Percentiles rank a stretch among this genome's conserved stretches.
These are phyloP conservation scores for Leuciscus waleckii DNA, from an alignment of 2,797 vertebrate genomes.

Conservation along the genomic window DNA sequence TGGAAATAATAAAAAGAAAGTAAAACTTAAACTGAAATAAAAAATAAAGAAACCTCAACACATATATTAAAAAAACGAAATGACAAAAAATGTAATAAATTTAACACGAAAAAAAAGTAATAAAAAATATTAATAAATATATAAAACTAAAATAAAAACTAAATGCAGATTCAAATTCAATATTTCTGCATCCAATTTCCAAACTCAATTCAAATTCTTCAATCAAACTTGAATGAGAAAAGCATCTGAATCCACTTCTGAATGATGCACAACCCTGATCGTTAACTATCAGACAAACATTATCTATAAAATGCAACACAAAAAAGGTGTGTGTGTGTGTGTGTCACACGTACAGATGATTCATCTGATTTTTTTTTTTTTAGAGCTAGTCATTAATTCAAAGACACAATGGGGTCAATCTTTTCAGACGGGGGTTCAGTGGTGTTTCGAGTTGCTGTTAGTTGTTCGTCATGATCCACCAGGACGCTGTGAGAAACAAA, in stretches of 20 bases:
- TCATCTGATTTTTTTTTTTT: background rate
- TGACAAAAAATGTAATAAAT: background rate
- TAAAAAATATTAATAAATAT: background rate
- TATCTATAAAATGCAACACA: constrained; percentile 45
- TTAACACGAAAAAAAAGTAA: background rate
- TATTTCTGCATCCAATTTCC: too few species aligned
- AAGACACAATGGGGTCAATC: constrained; percentile 21
- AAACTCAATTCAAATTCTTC: too few species aligned
- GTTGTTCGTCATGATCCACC: constrained; percentile 96
- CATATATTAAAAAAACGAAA: background rate
- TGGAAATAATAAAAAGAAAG: background rate
- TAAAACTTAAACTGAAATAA: background rate
- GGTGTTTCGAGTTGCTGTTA: constrained; percentile 64
- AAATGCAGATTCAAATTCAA: background rate
- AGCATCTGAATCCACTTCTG: constrained; percentile 15
- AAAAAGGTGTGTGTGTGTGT: constrained; percentile 7
- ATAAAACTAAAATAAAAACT: background rate
- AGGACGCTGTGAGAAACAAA: constrained; percentile 82
- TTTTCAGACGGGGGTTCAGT: constrained; percentile 15
- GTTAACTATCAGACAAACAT: constrained; percentile 23
- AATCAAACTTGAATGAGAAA: background rate
- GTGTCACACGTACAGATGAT: constrained; percentile 24
- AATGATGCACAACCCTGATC: constrained; percentile 5
- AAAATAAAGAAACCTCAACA: background rate
- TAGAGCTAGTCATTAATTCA: constrained; percentile 22